Base-by-base conservation (phyloP, 2,888 invertebrate genomes). In the Mythimna impura region DNA sequence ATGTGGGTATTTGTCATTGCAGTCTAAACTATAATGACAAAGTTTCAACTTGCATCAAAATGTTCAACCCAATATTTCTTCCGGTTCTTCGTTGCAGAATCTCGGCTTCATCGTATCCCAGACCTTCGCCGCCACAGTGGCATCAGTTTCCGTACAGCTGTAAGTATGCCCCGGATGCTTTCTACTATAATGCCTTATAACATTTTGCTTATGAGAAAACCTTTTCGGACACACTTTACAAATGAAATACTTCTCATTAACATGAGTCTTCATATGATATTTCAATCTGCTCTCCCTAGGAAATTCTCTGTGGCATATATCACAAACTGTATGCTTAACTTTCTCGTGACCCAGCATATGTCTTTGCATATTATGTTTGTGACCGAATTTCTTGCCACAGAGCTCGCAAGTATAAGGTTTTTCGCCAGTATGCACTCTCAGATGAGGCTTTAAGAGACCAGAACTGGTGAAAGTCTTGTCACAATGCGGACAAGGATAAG, bases 151-250 rank as follows among this genome's bases (percentile, higher is more conserved):
- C 0, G 82, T 83, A 9, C 91, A 88, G 0, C 83, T 80, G 30
- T 91, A 95, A 0, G 81, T 89, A 0, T 86, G 83, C 0, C 90
- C 89, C 0, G 95, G 95, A 87, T 95, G 95, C 9, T 94, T 95
- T 7, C 91, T 85, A 3, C 83, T 82, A 61, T 94, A 94, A 83
- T 95, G 95, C 1, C 94, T 82, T 0, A 93, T 61, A 0, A 94
- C 90, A 70, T 94, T 94, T 30, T 94, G 94, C 52, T 91, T 91
- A 65, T 94, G 94, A 0, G 94, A 93, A 74, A 94, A 95, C 25
- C 88, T 83, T 69, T 92, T 94, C 0, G 89, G 87, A 62, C 95
- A 95, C 0, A 91, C 75, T 0, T 87, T 83, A 70, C 95, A 95
- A 0, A 86, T 54, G 20, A 94, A 94, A 62, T 91, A 90, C 12